Conservation (phyloP, 2,797 vertebrate genomes). For the Limosa lapponica region DNA sequence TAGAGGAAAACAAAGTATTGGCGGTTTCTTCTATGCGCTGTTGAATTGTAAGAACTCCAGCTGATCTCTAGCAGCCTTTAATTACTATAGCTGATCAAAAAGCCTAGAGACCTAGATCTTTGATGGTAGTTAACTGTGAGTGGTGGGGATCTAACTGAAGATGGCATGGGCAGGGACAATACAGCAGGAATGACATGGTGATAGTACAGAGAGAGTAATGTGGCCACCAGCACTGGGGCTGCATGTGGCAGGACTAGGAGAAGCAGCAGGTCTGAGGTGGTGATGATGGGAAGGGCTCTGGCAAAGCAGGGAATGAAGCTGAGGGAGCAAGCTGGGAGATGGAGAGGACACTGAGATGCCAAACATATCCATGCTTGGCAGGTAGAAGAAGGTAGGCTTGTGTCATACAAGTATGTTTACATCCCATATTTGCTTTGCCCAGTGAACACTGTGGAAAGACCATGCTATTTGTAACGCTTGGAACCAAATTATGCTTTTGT, state of each 20-base stretch:
- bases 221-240: not conserved
- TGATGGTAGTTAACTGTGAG: not conserved
- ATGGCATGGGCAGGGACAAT: not conserved
- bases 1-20: not conserved
- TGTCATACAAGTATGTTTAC: not conserved
- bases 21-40: not conserved
- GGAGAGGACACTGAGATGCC: not conserved
- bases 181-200: not conserved
- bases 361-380: not conserved
- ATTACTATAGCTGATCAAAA: not conserved
- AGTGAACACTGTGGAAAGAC: not conserved
- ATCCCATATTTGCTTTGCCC: not conserved
- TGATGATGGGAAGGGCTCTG: not conserved
- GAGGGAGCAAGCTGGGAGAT: not conserved
- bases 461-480: not conserved
- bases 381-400: not conserved
- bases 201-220: not conserved
- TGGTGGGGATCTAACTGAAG: not conserved
- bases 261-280: not conserved
- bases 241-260: not conserved
- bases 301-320: not conserved
- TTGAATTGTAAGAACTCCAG: not conserved
- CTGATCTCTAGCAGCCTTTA: not conserved
- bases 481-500: not conserved
- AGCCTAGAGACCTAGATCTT: not conserved